Conservation (phyloP, 2,797 vertebrate species). For the Sebastes diaconus region DNA sequence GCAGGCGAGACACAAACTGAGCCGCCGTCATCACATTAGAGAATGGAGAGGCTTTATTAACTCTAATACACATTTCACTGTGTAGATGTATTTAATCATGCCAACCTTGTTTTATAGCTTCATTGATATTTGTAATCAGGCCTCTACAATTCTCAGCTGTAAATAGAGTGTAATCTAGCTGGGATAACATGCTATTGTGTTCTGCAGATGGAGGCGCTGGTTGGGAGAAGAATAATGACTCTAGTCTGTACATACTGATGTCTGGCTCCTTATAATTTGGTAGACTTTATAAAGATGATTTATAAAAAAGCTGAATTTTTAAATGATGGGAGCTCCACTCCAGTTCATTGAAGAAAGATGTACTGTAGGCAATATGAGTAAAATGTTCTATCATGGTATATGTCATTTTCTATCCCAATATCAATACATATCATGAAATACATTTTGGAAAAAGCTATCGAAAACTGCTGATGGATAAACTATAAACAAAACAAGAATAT, state of each 20-base stretch:
- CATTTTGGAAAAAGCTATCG: neutral
- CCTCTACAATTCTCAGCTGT: neutral
- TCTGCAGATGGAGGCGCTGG: neutral
- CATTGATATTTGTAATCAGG: constrained; percentile 15
- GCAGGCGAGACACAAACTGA: constrained; percentile 18
- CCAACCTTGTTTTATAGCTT: constrained; percentile 16
- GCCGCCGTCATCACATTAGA: constrained; percentile 11
- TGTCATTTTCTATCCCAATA: neutral
- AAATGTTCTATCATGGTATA: neutral
- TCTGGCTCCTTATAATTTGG: neutral
- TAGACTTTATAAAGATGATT: neutral
- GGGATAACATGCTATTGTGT: neutral
- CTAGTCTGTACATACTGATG: neutral
- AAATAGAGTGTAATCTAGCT: constrained; percentile 19
- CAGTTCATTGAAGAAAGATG: neutral
- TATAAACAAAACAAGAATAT: neutral
- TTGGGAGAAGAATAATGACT: neutral
- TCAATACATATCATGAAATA: neutral
- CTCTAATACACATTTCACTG: constrained; percentile 1
- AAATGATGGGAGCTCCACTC: neutral
- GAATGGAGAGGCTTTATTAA: constrained; percentile 7
- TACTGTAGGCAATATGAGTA: neutral
- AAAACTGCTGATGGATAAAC: neutral
- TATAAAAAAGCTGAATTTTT: neutral
- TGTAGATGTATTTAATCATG: constrained; percentile 3